Conservation (phyloP, 2,888 invertebrate species). For the Mystacides longicornis region DNA sequence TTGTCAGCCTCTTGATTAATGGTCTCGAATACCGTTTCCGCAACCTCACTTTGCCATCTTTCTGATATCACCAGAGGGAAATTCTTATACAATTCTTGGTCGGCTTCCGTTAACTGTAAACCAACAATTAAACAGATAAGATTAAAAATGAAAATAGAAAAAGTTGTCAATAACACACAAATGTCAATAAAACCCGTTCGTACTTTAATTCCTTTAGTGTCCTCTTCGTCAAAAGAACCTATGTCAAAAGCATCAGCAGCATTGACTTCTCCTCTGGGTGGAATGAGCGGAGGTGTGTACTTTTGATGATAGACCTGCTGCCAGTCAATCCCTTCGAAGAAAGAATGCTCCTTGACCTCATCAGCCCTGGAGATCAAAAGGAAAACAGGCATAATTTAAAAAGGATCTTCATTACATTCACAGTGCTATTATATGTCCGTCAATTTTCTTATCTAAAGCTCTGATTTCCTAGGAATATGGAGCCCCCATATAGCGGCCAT, state of each 20-base stretch:
- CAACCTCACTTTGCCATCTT: constrained; percentile 98
- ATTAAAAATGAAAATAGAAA: too few relatives aligned
- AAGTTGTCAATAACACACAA: too few relatives aligned
- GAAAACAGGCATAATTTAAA: neutral
- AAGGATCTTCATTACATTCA: too few relatives aligned
- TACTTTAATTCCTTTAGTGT: constrained; percentile 97
- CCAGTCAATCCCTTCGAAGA: constrained; percentile 98
- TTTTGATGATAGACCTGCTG: constrained; percentile 98
- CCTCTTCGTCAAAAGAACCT: constrained; percentile 99
- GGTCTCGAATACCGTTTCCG: constrained; percentile 97
- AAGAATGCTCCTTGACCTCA: constrained; percentile 95
- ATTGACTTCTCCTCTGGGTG: constrained; percentile 98
- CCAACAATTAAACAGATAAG: too few relatives aligned
- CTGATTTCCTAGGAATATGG: too few relatives aligned
- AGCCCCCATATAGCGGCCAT: too few relatives aligned
- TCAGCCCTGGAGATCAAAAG: constrained; percentile 60
- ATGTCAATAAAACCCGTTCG: too few relatives aligned
- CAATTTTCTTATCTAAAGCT: too few relatives aligned
- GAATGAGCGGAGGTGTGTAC: constrained; percentile 96
- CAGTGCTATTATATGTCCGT: too few relatives aligned
- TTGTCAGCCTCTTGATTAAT: constrained; percentile 98
- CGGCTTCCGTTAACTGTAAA: constrained; percentile 81
- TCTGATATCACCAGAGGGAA: constrained; percentile 98
- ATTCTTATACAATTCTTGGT: constrained; percentile 97
- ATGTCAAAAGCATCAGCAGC: constrained; percentile 99